Evolutionary conservation across 2,888 invertebrate genomes (phyloP).

Genomic region (Amphipyra tragopoginis): DNA sequence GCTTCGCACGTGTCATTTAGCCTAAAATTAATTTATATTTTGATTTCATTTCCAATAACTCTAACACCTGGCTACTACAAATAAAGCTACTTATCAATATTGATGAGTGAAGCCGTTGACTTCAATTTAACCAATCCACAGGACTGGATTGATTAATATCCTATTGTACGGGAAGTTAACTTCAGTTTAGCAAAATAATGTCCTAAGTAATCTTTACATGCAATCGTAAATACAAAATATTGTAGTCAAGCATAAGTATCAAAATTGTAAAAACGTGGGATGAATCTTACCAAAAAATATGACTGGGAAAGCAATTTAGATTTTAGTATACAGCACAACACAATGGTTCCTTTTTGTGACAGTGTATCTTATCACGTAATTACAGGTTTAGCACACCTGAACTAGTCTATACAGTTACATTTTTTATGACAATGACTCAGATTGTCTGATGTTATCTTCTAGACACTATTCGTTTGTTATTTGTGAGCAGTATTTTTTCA

Average conservation of each 20-base stretch:
- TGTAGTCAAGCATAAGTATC: too few relatives aligned
- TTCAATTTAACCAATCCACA: slow-evolving; percentile 26
- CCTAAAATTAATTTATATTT: slow-evolving; percentile 42
- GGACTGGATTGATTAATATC: slow-evolving; percentile 1
- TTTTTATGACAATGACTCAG: slow-evolving; percentile 33
- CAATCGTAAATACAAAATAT: too few relatives aligned
- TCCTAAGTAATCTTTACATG: too few relatives aligned
- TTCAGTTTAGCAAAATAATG: too few relatives aligned
- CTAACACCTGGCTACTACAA: slow-evolving; percentile 40
- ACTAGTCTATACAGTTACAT: slow-evolving; percentile 11
- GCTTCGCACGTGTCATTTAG: slow-evolving; percentile 33
- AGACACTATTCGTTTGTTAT: slow-evolving; percentile 43
- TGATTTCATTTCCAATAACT: slow-evolving; percentile 40
- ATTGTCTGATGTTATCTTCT: slow-evolving; percentile 47
- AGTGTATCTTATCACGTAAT: slow-evolving; percentile 7
- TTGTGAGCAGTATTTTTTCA: slow-evolving; percentile 53
- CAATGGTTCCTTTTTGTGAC: too few relatives aligned
- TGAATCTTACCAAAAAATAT: too few relatives aligned
- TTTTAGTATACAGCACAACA: too few relatives aligned
- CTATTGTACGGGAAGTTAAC: slow-evolving; percentile 5
- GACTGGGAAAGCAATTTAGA: too few relatives aligned
- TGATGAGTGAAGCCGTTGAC: slow-evolving; percentile 59
- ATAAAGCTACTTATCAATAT: slow-evolving; percentile 53
- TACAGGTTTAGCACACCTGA: slow-evolving; percentile 14
- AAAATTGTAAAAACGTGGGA: too few relatives aligned